Conservation (phyloP, 2,113 vertebrate genomes). For the Eolophus roseicapilla region DNA sequence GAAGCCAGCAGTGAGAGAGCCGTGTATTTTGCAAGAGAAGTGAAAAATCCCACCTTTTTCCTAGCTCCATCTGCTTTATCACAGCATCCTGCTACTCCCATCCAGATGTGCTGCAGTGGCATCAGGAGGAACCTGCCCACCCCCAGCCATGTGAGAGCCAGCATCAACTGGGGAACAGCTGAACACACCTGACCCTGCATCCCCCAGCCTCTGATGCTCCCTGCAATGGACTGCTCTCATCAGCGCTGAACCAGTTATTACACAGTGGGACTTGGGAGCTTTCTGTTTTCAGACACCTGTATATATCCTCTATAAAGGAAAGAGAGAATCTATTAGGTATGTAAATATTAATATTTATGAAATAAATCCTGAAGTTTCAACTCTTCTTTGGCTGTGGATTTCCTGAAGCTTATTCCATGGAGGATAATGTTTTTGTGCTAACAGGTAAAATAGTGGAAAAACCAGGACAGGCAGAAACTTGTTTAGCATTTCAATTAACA, state of each 20-base stretch:
- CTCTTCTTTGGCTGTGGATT: neutral
- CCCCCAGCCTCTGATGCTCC: neutral
- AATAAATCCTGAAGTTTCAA: constrained; percentile 44
- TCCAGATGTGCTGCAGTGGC: neutral
- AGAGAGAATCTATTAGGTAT: neutral
- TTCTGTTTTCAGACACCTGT: constrained; percentile 7
- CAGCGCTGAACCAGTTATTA: neutral
- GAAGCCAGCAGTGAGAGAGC: neutral
- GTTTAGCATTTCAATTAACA: constrained; percentile 52
- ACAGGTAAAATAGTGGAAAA: constrained; percentile 35
- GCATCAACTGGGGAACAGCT: neutral
- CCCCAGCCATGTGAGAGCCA: neutral
- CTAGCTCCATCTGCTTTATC: neutral
- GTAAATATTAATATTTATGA: constrained; percentile 64
- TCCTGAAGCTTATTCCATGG: constrained; percentile 47
- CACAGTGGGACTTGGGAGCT: too few species aligned
- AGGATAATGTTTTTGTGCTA: constrained; percentile 45
- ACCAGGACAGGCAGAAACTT: constrained; percentile 36
- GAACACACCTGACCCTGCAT: neutral
- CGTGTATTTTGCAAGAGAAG: neutral
- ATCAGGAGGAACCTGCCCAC: neutral
- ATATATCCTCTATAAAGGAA: neutral
- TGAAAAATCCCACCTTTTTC: neutral
- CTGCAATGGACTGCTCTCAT: neutral
- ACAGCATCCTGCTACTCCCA: neutral